Evolutionary conservation across 2,113 vertebrate species (phyloP).

Genomic region (Planiliza haematocheilus): DNA sequence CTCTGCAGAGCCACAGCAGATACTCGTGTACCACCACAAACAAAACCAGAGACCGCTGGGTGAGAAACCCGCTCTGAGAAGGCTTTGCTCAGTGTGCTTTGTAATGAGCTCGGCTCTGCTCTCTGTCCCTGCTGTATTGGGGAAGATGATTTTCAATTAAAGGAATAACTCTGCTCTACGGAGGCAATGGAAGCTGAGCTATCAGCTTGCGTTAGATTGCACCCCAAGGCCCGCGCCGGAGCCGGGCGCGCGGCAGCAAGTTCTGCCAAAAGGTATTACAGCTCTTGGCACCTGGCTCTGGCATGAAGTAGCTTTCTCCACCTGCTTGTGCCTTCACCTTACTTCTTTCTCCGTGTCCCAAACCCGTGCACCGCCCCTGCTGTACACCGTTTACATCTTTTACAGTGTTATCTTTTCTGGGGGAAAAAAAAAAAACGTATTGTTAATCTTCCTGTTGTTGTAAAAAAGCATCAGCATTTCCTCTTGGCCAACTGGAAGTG

Average conservation of each 20-base stretch:
- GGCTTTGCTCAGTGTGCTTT: conserved; percentile 17
- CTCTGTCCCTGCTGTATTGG: conserved; percentile 48
- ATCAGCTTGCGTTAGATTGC: conserved; percentile 36
- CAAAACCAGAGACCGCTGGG: conserved; percentile 37
- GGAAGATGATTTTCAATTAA: conserved; percentile 75
- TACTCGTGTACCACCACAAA: neutral
- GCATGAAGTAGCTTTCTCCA: conserved; percentile 29
- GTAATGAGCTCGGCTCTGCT: conserved; percentile 55
- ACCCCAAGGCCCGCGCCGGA: conserved; percentile 42
- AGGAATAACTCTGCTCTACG: conserved; percentile 49
- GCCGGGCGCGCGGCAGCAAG: conserved; percentile 24
- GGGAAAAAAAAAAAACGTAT: neutral
- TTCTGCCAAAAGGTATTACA: conserved; percentile 65
- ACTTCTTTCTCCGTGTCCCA: neutral
- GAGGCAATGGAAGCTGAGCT: conserved; percentile 45
- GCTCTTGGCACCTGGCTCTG: conserved; percentile 45
- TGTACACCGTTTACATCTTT: neutral
- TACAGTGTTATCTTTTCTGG: neutral
- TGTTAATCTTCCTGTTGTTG: conserved; percentile 54
- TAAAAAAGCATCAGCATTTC: conserved; percentile 45
- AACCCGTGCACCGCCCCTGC: neutral
- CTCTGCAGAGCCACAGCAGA: conserved; percentile 25
- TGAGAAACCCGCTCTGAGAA: conserved; percentile 16
- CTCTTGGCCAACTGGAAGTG: conserved; percentile 30
- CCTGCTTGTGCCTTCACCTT: conserved; percentile 27